These are phyloP conservation scores for Rhincodon typus DNA, from an alignment of 2,797 vertebrate species.

Conservation along the genomic window DNA sequence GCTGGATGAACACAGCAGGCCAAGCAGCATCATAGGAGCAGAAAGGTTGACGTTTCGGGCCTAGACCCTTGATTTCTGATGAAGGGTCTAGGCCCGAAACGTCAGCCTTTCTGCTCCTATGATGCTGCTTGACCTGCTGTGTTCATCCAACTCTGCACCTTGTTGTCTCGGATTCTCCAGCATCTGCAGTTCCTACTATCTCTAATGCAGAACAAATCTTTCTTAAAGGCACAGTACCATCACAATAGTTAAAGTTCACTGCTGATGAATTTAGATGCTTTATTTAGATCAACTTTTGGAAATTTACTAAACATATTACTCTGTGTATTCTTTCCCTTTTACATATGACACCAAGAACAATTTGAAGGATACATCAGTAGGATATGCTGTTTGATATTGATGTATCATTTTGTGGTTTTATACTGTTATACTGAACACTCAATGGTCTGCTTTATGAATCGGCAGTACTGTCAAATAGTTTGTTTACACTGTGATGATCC, in stretches of 20 bases:
- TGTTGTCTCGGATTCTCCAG: too few species aligned
- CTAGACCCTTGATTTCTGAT: too few species aligned
- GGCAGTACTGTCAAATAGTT: background rate
- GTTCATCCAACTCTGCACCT: too few species aligned
- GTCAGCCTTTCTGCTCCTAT: too few species aligned
- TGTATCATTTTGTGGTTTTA: background rate
- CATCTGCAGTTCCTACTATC: too few species aligned
- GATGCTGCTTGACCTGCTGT: too few species aligned
- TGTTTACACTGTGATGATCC: background rate
- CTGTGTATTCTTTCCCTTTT: background rate
- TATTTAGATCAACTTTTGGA: background rate
- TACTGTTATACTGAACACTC: background rate
- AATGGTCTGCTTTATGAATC: background rate
- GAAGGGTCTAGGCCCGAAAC: too few species aligned
- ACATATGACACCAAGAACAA: background rate
- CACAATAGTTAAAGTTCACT: background rate
- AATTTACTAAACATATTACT: background rate
- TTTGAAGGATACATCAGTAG: background rate
- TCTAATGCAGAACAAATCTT: too few species aligned
- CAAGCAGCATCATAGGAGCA: too few species aligned
- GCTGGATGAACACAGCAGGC: too few species aligned
- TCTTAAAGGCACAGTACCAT: too few species aligned
- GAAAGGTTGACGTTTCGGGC: too few species aligned
- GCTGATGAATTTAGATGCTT: background rate
- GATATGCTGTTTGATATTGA: background rate